Evolutionary conservation across 2,888 invertebrate species (phyloP), one percentile per base, ranked within the genome.

Genomic region (Abrostola tripartita): DNA sequence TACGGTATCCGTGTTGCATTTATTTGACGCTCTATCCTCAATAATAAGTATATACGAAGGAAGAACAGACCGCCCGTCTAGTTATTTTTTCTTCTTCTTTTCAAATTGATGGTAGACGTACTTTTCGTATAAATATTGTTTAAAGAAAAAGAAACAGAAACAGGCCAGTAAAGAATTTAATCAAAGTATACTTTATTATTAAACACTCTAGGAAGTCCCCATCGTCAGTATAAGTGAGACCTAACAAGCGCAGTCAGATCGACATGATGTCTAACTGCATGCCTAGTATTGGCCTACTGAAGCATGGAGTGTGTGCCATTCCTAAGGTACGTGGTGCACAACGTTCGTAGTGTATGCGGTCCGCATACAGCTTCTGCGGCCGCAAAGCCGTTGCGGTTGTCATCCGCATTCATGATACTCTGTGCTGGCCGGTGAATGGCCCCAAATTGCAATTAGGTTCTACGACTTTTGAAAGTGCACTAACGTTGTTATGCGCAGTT

Each of bases 311-410:
- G 61, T 68, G 51, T 51, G 51, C 35, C 24, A 63, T 61, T 50
- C 56, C 42, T 67, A 61, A 59, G 61, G 62, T 41, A 58, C 42
- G 42, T 66, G 40, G 51, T 42, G 61, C 56, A 56, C 61, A 47
- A 57, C 56, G 61, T 68, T 56, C 47, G 36, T 64, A 71, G 64
- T 66, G 66, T 67, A 67, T 65, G 52, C 60, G 58, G 62, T 68
- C 77, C 74, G 64, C 79, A 73, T 65, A 64, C 68, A 59, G 80
- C 72, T 75, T 76, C 70, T 65, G 52, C 52, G 58, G 59, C 77
- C 74, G 63, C 82, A 82, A 81, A 74, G 81, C 78, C 74, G 72
- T 80, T 81, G 82, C 62, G 80, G 82, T 81, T 70, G 65, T 76
- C 71, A 75, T 76, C 74, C 68, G 61, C 77, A 76, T 78, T 76